Evolutionary conservation across 1,140 invertebrate genomes (phyloP), one percentile per base, ranked within the genome.

Genomic region (Sitodiplosis mosellana): DNA sequence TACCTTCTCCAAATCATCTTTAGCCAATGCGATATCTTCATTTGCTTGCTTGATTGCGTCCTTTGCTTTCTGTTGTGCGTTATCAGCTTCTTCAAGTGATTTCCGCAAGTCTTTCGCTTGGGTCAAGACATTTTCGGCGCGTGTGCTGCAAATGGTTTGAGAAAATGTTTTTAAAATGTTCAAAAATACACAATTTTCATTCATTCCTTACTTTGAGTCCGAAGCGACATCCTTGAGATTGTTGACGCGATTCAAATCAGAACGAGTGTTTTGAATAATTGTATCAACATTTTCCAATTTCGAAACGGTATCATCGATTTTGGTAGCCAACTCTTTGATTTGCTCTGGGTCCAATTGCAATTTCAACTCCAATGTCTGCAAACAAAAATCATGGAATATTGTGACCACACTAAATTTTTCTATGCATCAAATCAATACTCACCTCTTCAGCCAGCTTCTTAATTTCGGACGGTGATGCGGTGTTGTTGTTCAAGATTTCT

Each of bases 231-330:
- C 63, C 59, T 91, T 88, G 0, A 95, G 68, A 6, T 69, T 55
- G 54, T 83, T 76, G 0, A 90, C 90, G 52, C 68, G 66, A 20
- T 71, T 65, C 42, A 92, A 65, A 65, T 92, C 85, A 27, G 77
- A 75, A 45, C 76, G 74, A 0, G 93, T 96, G 43, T 83, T 90
- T 19, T 72, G 69, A 36, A 96, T 78, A 55, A 96, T 96, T 49
- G 74, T 72, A 55, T 95, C 87, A 48, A 93, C 91, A 60, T 96
- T 78, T 27, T 84, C 90, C 5, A 96, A 66, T 8, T 82, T 83
- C 2, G 77, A 75, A 6, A 95, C 84, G 7, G 88, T 89, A 15
- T 77, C 68, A 57, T 88, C 86, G 46, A 97, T 96, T 54, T 83
- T 71, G 36, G 77, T 69, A 2, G 90, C 87, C 38, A 96, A 60